phyloP scores from a whole-genome alignment of 2,888 invertebrate species.

The Miltochrista miniata region DNA sequence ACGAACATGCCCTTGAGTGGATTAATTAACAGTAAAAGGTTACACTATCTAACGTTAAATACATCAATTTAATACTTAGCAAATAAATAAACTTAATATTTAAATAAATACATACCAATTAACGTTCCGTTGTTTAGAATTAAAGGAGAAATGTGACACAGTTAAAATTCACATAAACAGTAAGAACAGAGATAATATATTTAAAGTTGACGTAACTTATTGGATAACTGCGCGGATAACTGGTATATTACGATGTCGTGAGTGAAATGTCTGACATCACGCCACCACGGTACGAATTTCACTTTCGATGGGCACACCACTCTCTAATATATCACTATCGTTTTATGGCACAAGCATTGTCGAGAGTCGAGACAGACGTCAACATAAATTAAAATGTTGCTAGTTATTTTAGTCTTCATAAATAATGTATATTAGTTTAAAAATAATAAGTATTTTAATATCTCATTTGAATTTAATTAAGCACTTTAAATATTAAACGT shows the following conservation, averaged over 20 bases:
- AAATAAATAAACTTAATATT: too few relatives aligned
- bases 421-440: background rate
- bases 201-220: slow-evolving; percentile 26
- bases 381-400: slow-evolving; percentile 1
- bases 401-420: background rate
- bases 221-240: slow-evolving; percentile 25
- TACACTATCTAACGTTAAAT: background rate
- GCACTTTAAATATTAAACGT: slow-evolving; percentile 8
- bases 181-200: background rate
- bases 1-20: background rate
- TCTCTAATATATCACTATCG: slow-evolving; percentile 65
- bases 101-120: slow-evolving; percentile 21
- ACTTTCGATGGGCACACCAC: slow-evolving; percentile 63
- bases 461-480: background rate
- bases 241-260: slow-evolving; percentile 41
- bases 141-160: slow-evolving; percentile 1
- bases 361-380: background rate
- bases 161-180: slow-evolving; percentile 4
- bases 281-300: slow-evolving; percentile 55
- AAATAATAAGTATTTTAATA: background rate
- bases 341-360: slow-evolving; percentile 11
- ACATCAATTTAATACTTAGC: too few relatives aligned
- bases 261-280: slow-evolving; percentile 64
- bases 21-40: background rate
- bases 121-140: slow-evolving; percentile 8